phyloP scores from a whole-genome alignment of 2,797 vertebrate species.

The Oreortyx pictus region DNA sequence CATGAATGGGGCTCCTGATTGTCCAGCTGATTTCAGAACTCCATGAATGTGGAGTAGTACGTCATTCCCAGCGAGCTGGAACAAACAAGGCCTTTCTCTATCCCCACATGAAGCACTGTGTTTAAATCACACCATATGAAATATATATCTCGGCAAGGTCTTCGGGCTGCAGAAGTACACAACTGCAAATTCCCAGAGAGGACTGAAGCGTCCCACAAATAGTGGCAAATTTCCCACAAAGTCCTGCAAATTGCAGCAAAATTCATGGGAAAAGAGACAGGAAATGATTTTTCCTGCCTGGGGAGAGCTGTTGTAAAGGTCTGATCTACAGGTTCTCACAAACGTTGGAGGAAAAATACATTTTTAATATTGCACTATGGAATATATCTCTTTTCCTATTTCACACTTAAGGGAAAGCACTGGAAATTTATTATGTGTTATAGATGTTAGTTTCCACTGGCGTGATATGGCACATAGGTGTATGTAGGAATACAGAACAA shows the following conservation, averaged over 20 bases:
- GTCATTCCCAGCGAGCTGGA: slow-evolving; percentile 52
- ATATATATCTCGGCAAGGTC: slow-evolving; percentile 46
- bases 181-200: slow-evolving; percentile 69
- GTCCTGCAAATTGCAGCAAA: slow-evolving; percentile 73
- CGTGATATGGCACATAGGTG: not conserved
- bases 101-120: not conserved
- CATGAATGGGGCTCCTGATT: not conserved
- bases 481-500: not conserved
- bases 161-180: slow-evolving; percentile 48
- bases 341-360: slow-evolving; percentile 51
- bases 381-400: slow-evolving; percentile 62
- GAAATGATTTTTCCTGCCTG: slow-evolving; percentile 76
- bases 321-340: slow-evolving; percentile 74
- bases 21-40: slow-evolving; percentile 9
- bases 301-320: slow-evolving; percentile 68
- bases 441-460: not conserved
- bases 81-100: slow-evolving; percentile 46
- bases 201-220: slow-evolving; percentile 58
- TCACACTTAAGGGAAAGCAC: slow-evolving; percentile 54
- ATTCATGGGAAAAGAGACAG: slow-evolving; percentile 77
- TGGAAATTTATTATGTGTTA: slow-evolving; percentile 32
- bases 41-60: not conserved
- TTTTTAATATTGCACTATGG: slow-evolving; percentile 67
- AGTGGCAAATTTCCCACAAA: slow-evolving; percentile 77
- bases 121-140: slow-evolving; percentile 62